A percentile compares a stretch with the other conserved stretches of the same genome.
phyloP scores from a whole-genome alignment of 2,113 vertebrate genomes.

The Leptobrachium ailaonicum region DNA sequence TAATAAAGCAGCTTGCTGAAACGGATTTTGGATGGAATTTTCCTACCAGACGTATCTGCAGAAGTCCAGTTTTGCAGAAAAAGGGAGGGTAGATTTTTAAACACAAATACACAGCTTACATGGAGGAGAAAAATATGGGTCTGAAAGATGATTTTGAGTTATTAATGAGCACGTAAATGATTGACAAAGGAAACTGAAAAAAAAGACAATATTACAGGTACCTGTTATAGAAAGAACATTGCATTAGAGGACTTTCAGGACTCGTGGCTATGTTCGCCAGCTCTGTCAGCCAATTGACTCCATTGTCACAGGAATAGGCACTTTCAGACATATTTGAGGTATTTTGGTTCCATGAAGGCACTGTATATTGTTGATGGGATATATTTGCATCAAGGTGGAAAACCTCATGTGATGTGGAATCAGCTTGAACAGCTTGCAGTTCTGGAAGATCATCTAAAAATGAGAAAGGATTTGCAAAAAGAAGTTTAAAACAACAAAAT shows the following conservation, averaged over 20 bases:
- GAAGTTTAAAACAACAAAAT: conserved; percentile 5
- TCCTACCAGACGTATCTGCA: too few relatives aligned
- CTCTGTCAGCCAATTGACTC: conserved; percentile 93
- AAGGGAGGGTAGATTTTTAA: too few relatives aligned
- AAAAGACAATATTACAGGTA: conserved; percentile 49
- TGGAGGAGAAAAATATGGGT: too few relatives aligned
- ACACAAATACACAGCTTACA: too few relatives aligned
- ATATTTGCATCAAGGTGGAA: conserved; percentile 84
- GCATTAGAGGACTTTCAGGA: conserved; percentile 93
- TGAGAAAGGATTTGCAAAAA: conserved; percentile 50
- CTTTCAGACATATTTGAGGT: conserved; percentile 75
- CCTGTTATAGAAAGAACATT: conserved; percentile 89
- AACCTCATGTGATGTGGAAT: conserved; percentile 79
- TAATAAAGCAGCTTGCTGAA: too few relatives aligned
- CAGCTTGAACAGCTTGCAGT: conserved; percentile 91
- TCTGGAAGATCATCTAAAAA: conserved; percentile 93
- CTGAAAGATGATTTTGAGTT: too few relatives aligned
- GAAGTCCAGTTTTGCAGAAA: too few relatives aligned
- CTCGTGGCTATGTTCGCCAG: conserved; percentile 96
- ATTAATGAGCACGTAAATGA: too few relatives aligned
- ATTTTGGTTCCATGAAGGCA: conserved; percentile 72
- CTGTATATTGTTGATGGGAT: conserved; percentile 87
- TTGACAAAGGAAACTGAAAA: too few relatives aligned
- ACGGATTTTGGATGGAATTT: too few relatives aligned
- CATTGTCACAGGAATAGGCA: conserved; percentile 69